Percentiles rank a stretch among this genome's conserved stretches.
phyloP scores from a whole-genome alignment of 1,140 invertebrate species.

The Drosophila jambulina region DNA sequence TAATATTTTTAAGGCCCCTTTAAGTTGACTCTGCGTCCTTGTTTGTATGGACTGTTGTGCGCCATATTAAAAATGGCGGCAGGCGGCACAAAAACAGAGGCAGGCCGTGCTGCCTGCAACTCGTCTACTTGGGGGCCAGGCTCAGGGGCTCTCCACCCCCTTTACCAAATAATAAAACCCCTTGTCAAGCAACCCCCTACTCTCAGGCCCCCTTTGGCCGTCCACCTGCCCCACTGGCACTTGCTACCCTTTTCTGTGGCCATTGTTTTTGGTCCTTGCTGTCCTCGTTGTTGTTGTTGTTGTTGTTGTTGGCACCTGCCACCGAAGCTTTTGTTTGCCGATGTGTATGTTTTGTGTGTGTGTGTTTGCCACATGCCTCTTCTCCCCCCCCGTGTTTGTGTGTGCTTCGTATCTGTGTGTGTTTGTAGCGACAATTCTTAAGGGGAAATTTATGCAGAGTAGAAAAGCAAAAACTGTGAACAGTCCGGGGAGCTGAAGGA shows the following conservation, averaged over 20 bases:
- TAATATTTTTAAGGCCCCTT: slow-evolving; percentile 1
- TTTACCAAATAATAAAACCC: background rate
- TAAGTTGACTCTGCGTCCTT: slow-evolving; percentile 5
- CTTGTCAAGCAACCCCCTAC: slow-evolving; percentile 1
- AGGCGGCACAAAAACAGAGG: slow-evolving; percentile 47
- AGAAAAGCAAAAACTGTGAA: slow-evolving; percentile 49
- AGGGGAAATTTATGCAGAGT: slow-evolving; percentile 80
- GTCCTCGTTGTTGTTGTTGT: slow-evolving; percentile 7
- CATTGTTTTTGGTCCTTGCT: slow-evolving; percentile 23
- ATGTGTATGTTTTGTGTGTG: slow-evolving; percentile 36
- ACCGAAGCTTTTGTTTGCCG: slow-evolving; percentile 51
- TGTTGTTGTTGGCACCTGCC: slow-evolving; percentile 43
- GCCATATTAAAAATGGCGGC: slow-evolving; percentile 82
- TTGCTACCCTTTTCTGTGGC: slow-evolving; percentile 67
- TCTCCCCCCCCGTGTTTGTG: background rate
- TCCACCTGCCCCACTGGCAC: slow-evolving; percentile 57
- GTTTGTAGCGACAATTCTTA: slow-evolving; percentile 66
- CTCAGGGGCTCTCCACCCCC: background rate
- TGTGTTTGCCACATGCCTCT: slow-evolving; percentile 30
- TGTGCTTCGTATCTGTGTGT: slow-evolving; percentile 18
- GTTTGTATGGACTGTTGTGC: slow-evolving; percentile 41
- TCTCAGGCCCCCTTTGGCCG: slow-evolving; percentile 16
- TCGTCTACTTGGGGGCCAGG: slow-evolving; percentile 36
- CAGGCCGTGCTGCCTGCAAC: slow-evolving; percentile 61
- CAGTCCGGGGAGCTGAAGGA: slow-evolving; percentile 29